Evolutionary conservation across 2,888 invertebrate species (phyloP), one percentile per base, ranked within the genome.

Genomic region (Phorcus lineatus): DNA sequence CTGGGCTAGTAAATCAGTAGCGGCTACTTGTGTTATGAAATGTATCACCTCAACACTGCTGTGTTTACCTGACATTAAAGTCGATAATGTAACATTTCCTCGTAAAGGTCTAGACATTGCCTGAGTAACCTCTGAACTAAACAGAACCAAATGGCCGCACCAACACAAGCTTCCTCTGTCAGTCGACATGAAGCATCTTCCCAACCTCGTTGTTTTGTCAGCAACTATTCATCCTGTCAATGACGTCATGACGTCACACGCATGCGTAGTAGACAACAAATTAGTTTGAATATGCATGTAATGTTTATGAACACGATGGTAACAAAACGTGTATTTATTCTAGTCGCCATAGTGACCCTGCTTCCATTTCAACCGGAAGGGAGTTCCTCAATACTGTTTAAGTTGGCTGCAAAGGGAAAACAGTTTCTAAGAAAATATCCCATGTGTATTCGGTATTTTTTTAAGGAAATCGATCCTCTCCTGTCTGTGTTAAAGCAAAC

Each of bases 391-490:
- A 13, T 24, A n/a, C 31, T 70, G 70, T 70, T 70, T 70, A 70
- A 70, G 70, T 70, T 70, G 70, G 70, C 70, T 31, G 36, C n/a
- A 16, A 36, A 70, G 16, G 70, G 70, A 40, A 70, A 40, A 36
- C 70, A 70, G 70, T 70, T 70, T 36, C 70, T 31, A 70, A 40
- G 36, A 70, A 36, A n/a, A 40, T 70, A 70, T 31, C 70, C 36
- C 70, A n/a, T 70, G 70, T 70, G 16, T 19, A 19, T 70, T 40
- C 17, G 1, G 2, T 70, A 40, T 70, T 70, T 36, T 70, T 70
- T 6, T 36, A 70, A 70, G 70, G 70, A 70, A 70, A 36, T 36
- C 70, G 36, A 28, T 36, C 40, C 70, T 11, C 11, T n/a, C 36
- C 70, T 11, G 31, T 36, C 70, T 70, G 40, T 70, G 17, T 70